Conservation (phyloP, 1,140 invertebrate genomes). For the Zophobas morio region DNA sequence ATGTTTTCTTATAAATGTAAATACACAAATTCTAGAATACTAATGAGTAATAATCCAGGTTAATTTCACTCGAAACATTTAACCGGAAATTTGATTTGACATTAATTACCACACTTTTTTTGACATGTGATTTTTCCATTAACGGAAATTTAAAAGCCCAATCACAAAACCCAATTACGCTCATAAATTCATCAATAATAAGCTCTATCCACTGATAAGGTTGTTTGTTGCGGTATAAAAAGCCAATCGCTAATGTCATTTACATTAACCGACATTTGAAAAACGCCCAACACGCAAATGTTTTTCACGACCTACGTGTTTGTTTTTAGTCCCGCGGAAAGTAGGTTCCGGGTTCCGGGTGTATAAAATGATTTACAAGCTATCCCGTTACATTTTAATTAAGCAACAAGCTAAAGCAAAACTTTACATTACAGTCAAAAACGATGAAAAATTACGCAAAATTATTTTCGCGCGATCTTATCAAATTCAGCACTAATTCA, state of each 20-base stretch:
- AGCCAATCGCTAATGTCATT: not conserved
- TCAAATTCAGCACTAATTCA: not conserved
- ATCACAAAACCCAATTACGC: too few relatives aligned
- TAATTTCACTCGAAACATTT: too few relatives aligned
- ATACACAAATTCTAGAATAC: too few relatives aligned
- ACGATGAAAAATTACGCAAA: not conserved
- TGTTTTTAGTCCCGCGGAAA: not conserved
- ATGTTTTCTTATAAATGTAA: too few relatives aligned
- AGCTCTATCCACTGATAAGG: too few relatives aligned
- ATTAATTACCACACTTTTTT: too few relatives aligned
- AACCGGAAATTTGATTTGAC: too few relatives aligned
- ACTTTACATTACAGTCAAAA: not conserved
- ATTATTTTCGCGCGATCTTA: not conserved
- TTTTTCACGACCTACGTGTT: constrained; percentile 14
- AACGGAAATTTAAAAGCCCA: too few relatives aligned
- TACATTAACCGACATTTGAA: constrained; percentile 24
- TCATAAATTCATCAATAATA: too few relatives aligned
- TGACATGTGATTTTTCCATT: too few relatives aligned
- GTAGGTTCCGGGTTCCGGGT: constrained; percentile 6
- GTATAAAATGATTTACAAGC: not conserved
- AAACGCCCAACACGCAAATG: constrained; percentile 16
- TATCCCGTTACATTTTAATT: constrained; percentile 20
- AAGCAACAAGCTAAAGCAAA: not conserved
- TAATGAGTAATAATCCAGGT: too few relatives aligned
- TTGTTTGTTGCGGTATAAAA: not conserved